Base-by-base conservation (phyloP, 1,140 invertebrate genomes). In the Danaus plexippus region DNA sequence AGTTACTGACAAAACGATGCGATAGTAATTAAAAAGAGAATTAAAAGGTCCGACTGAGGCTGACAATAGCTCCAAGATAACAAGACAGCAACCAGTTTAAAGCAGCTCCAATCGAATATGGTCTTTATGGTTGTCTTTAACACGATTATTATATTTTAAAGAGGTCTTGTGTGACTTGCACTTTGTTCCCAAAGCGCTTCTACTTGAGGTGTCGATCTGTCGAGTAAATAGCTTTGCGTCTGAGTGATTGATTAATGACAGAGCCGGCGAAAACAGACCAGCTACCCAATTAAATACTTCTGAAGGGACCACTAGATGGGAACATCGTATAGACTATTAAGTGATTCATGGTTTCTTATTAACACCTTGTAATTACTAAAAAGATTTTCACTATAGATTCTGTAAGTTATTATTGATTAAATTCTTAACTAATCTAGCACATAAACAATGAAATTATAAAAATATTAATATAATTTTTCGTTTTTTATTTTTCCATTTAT, bases 101-200 rank as follows among this genome's bases (percentile, higher is more conserved):
- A 83, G 82, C 81, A 77, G 72, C 66, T 84, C 72, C 80, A 83
- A 85, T 84, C 80, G 83, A 82, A 87, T 78, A 84, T 80, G 78
- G 83, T 70, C 84, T 87, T 87, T 88, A 83, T 85, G 81, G 75
- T 79, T 77, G 78, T 87, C 78, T 87, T 88, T 87, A 88, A 88
- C 85, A 87, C 83, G 83, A 88, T 88, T 88, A 87, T 88, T 87
- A 87, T 87, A 85, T 87, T 88, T 87, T 86, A 87, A 32, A 87
- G 80, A 87, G 85, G 84, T 69, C 71, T 63, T 67, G 57, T 88
- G 73, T 88, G 87, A 88, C 85, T 88, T 85, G 82, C 87, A 83
- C 63, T 84, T 87, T 74, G 63, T 65, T 69, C 64, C 68, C 61
- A 66, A 59, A 61, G 63, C 67, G 64, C 56, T 64, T 61, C 64